These are phyloP conservation scores for Cygnus atratus DNA, from an alignment of 2,113 vertebrate genomes.

Conservation along the genomic window DNA sequence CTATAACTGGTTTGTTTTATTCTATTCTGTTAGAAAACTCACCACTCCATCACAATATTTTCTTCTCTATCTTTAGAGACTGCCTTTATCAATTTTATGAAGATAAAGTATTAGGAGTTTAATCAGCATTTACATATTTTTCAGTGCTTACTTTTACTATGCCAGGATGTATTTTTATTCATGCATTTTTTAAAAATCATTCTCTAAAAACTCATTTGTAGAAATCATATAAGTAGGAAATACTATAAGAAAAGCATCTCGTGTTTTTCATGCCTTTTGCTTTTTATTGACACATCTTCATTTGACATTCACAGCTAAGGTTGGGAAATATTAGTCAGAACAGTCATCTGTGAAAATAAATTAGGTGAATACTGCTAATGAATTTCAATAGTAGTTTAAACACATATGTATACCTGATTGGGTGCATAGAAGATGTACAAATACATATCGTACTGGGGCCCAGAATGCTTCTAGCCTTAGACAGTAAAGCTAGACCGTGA, in stretches of 20 bases:
- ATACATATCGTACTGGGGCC: neutral
- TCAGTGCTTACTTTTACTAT: neutral
- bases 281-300: conserved; percentile 17
- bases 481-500: conserved; percentile 9
- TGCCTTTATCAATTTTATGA: conserved; percentile 29
- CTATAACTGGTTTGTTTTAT: conserved; percentile 33
- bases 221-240: neutral
- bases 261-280: neutral
- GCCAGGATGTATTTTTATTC: neutral
- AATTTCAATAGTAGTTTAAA: conserved; percentile 9
- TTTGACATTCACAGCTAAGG: neutral
- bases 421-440: neutral
- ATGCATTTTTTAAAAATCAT: neutral
- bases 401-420: neutral
- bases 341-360: conserved; percentile 17
- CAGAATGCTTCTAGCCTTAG: neutral
- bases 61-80: neutral
- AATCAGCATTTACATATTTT: conserved; percentile 30
- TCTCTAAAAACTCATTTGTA: neutral
- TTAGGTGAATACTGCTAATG: neutral
- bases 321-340: neutral
- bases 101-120: conserved; percentile 36
- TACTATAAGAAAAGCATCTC: neutral
- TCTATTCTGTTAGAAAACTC: conserved; percentile 44
- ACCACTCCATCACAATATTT: neutral